A percentile compares a stretch with the other conserved stretches of the same genome.
Evolutionary conservation across 2,797 vertebrate species (phyloP).

Genomic region (Tenualosa thibaudeaui): DNA sequence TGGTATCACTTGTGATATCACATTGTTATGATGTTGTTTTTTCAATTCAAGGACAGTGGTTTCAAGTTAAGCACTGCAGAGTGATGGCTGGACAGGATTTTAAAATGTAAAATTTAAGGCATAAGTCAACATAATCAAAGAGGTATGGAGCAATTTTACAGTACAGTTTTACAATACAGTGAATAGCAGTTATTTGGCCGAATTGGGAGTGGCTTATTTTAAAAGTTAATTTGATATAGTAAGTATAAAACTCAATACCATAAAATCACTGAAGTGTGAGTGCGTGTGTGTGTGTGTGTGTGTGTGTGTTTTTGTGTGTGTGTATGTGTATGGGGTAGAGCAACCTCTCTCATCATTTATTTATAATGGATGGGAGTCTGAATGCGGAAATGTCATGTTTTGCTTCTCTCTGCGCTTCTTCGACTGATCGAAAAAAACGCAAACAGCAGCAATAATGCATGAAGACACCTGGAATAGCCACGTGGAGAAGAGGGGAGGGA

Average conservation of each 20-base stretch:
- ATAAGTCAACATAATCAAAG: neutral
- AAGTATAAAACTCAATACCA: too few relatives aligned
- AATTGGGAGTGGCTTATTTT: neutral
- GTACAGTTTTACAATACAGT: too few relatives aligned
- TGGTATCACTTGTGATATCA: neutral
- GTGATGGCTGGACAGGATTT: neutral
- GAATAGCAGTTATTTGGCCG: neutral
- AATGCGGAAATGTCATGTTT: constrained; percentile 66
- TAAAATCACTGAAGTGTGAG: too few relatives aligned
- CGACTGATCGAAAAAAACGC: constrained; percentile 63
- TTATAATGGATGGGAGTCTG: constrained; percentile 58
- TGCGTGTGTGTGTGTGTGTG: too few relatives aligned
- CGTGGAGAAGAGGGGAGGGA: neutral
- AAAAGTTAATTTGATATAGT: too few relatives aligned
- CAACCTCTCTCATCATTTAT: constrained; percentile 21
- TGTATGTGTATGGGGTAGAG: neutral
- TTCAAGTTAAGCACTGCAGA: neutral
- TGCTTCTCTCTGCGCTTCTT: constrained; percentile 57
- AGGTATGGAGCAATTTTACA: neutral
- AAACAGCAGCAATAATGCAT: constrained; percentile 54
- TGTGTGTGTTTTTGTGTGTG: too few relatives aligned
- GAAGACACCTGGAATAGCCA: constrained; percentile 48
- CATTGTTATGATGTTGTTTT: neutral
- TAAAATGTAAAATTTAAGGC: neutral
- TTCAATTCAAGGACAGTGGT: neutral